Base-by-base conservation (phyloP, 64 coral and sea anemone species). In the Stylophora pistillata region DNA sequence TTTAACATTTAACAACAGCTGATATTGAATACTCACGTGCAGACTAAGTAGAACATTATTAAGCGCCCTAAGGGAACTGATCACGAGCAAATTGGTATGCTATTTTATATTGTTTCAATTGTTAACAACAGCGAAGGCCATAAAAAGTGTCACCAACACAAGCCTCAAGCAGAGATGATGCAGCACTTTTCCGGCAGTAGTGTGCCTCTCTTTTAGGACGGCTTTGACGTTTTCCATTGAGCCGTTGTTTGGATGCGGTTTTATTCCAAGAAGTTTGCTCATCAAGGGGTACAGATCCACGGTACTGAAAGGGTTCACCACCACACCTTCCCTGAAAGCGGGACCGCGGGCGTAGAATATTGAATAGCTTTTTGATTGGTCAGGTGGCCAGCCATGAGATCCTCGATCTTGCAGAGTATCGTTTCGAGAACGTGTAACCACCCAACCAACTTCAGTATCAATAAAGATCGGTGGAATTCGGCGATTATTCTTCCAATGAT, bases 201-300 rank as follows among this genome's bases (percentile, higher is more conserved):
- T 52, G 65, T 10, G 76, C 85, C 31, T 10, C 21, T 70, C 62
- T 84, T 68, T 70, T 14, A 84, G 27, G 13, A 84, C 80, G 53
- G 60, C 85, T 75, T 59, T 17, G 15, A 87, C 56, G 25, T 87
- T 87, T 65, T 78, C n/a, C 30, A 90, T 33, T 20, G 92, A 85
- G 11, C 92, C 92, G 66, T 94, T 94, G 34, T 94, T 94, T 1
- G 88, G 47, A 58, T 79, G 92, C 52, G 92, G 92, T 26, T 79
- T 69, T 29, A 90, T 83, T 9, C 92, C 92, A 68, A 94, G 88
- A 54, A 94, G 30, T 65, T 90, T 78, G 55, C 88, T 90, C 74
- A 94, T 53, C 52, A 94, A 79, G 12, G 92, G 88, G 63, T 94
- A 94, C 37, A 94, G 26, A 65, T 94, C 75, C n/a, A 94, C 88